Evolutionary conservation across 2,888 invertebrate genomes (phyloP), one percentile per base, ranked within the genome.

Genomic region (Orthosia incerta): DNA sequence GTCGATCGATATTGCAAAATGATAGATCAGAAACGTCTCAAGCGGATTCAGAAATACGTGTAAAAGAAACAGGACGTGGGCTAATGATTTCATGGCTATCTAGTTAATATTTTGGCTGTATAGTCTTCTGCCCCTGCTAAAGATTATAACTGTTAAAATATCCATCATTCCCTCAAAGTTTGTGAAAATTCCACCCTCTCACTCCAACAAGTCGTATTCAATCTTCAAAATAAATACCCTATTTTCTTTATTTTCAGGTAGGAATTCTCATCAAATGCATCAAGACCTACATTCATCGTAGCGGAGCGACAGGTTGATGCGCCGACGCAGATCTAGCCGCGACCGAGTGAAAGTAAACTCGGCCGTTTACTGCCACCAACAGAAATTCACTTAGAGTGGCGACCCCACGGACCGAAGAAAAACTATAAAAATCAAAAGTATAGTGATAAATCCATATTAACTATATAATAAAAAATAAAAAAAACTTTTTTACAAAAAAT

Each of bases 261-360:
- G 16, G 11, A 18, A 26, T 16, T 15, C 55, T 53, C 5, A 11
- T n/a, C 3, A 20, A 51, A 48, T 59, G 15, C 57, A 31, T 16
- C 18, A 15, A 57, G 2, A 45, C 0, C 23, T 45, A 46, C 11
- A 74, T 87, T 89, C 88, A 82, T 57, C 85, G 70, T 61, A 70
- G 53, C 60, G 59, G 84, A 79, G 31, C 79, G 31, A 85, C 73
- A 84, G 74, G 53, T 74, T 59, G 63, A 69, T 71, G 76, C 84
- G 51, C 70, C 75, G 65, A 84, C 83, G 84, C 83, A 85, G 68
- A 77, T 85, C 80, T 81, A 83, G 76, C 81, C 69, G 68, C 74
- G 78, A 73, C 74, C 68, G 65, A 86, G 91, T 89, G 90, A 91
- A 91, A 90, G 91, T 90, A 87, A 85, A 76, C 84, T 83, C 71